phyloP scores from a whole-genome alignment of 2,888 invertebrate genomes.

The Ophion costatus region DNA sequence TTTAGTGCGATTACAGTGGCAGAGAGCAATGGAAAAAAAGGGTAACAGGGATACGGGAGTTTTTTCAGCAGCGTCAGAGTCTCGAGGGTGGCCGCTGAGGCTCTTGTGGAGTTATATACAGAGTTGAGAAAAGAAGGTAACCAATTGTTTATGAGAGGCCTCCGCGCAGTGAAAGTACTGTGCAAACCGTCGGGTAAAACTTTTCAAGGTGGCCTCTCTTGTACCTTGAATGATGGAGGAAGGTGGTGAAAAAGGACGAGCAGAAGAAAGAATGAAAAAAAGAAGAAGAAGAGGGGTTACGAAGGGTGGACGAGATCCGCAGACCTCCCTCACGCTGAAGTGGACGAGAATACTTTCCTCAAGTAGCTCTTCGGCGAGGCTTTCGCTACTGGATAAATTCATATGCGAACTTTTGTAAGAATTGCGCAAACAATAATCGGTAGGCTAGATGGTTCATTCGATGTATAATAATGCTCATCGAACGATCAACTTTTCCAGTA shows the following conservation, averaged over 20 bases:
- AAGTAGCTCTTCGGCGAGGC: neutral
- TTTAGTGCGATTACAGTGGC: neutral
- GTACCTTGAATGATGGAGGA: conserved; percentile 32
- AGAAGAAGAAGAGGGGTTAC: no score
- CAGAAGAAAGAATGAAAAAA: conserved; percentile 6
- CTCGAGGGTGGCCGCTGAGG: conserved; percentile 44
- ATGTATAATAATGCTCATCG: no score
- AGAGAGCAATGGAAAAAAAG: conserved; percentile 22
- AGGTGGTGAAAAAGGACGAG: conserved; percentile 5
- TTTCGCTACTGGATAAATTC: neutral
- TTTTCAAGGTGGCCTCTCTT: conserved; percentile 57
- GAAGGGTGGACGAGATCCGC: neutral
- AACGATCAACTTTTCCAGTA: no score
- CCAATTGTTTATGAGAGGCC: conserved; percentile 67
- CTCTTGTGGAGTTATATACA: conserved; percentile 11
- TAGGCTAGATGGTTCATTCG: neutral
- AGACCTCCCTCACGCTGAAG: neutral
- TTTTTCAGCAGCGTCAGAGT: conserved; percentile 39
- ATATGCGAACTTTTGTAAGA: neutral
- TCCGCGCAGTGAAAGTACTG: conserved; percentile 51
- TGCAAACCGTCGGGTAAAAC: conserved; percentile 59
- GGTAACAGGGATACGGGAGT: conserved; percentile 24
- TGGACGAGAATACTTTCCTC: neutral
- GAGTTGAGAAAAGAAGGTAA: conserved; percentile 55
- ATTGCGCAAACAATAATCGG: neutral